Base-by-base conservation (phyloP, 2,113 vertebrate species). In the Centropus bengalensis region DNA sequence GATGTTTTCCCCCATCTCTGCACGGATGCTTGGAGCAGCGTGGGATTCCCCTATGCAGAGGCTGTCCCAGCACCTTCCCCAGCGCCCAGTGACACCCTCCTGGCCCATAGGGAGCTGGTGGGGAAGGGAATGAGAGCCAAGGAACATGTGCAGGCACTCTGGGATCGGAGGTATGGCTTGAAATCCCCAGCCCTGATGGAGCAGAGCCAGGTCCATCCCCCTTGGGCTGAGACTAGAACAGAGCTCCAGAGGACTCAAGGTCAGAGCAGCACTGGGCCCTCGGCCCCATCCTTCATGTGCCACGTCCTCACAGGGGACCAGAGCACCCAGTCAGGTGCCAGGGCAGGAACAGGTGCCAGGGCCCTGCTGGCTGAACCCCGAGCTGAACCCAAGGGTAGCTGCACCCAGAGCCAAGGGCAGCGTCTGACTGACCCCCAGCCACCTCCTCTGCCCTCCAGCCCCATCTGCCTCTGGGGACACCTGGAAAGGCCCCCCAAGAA, bases 11-110 rank as follows among this genome's bases (percentile, higher is more conserved):
- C 16, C 47, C 44, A 44, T 17, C 70, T 47, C 69, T 73, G 23
- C 8, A 2, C 1, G 0, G 55, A n/a, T 78, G 51, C 8, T 2
- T 17, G 42, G 18, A 90, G 56, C 64, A 47, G 14, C 63, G 9
- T 2, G 0, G 0, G 58, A 42, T 32, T 66, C 54, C 33, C 74
- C 3, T 3, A 28, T 0, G 1, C 0, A 4, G 36, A 36, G 54
- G 52, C 47, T 78, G 13, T 14, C 49, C 17, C 66, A 85, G 40
- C 42, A 59, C 30, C 40, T 73, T 63, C 66, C 20, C 47, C 12
- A 12, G 1, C 30, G 23, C 24, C 8, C 73, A 21, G 55, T 15
- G 42, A 66, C 73, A 75, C 24, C 59, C 8, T 3, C 27, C 47
- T 0, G 1, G 21, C 13, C 40, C 55, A 9, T 2, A 13, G 24